Percentiles rank a stretch among this genome's conserved stretches.
Evolutionary conservation across 2,888 invertebrate genomes (phyloP).

Genomic region (Drosophila aldrichi): DNA sequence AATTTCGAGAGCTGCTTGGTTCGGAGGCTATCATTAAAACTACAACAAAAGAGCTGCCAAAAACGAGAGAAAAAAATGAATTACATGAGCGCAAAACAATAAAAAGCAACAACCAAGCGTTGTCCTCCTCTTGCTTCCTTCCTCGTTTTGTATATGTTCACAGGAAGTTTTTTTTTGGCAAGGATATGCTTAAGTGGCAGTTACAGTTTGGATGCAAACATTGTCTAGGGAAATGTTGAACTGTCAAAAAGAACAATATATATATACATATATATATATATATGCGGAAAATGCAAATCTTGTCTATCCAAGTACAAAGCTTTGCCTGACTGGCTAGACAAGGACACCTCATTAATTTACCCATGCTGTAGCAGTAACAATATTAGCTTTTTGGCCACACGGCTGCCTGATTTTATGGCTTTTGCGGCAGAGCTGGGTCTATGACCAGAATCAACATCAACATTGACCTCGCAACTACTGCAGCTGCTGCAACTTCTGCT

Average conservation of each 20-base stretch:
- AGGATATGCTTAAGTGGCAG: slow-evolving; percentile 77
- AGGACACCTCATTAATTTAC: too few species aligned
- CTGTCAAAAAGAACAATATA: slow-evolving; percentile 20
- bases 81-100: slow-evolving; percentile 51
- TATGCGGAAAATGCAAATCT: slow-evolving; percentile 36
- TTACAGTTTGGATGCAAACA: slow-evolving; percentile 78
- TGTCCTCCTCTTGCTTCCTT: slow-evolving; percentile 14
- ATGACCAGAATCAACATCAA: slow-evolving; percentile 57
- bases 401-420: slow-evolving; percentile 75
- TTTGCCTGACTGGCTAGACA: too few species aligned
- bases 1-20: slow-evolving; percentile 56
- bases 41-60: slow-evolving; percentile 51
- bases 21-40: slow-evolving; percentile 70
- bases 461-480: slow-evolving; percentile 66
- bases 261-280: slow-evolving; percentile 2
- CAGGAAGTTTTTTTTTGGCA: slow-evolving; percentile 66
- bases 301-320: slow-evolving; percentile 1
- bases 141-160: slow-evolving; percentile 18
- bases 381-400: slow-evolving; percentile 71
- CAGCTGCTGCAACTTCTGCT: slow-evolving; percentile 35
- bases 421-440: slow-evolving; percentile 36
- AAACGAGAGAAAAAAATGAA: slow-evolving; percentile 35
- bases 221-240: slow-evolving; percentile 51
- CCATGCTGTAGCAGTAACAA: slow-evolving; percentile 31
- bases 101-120: slow-evolving; percentile 46